Conservation (phyloP, 2,113 vertebrate species). For the Eleginops maclovinus region DNA sequence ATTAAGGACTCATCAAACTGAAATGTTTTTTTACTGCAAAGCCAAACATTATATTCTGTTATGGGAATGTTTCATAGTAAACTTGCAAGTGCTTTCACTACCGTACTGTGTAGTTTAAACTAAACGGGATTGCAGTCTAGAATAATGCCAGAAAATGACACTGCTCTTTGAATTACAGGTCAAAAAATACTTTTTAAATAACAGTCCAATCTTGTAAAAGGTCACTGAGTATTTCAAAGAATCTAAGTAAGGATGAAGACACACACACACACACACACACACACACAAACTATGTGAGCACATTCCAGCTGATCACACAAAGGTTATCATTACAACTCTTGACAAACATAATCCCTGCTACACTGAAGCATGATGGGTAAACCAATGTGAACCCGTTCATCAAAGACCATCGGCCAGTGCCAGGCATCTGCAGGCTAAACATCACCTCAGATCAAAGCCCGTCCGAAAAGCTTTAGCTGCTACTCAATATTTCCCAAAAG, state of each 20-base stretch:
- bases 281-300: constrained; percentile 23
- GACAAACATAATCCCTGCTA: constrained; percentile 76
- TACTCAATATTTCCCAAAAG: constrained; percentile 33
- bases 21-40: constrained; percentile 27
- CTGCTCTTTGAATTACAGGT: not conserved
- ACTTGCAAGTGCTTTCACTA: not conserved
- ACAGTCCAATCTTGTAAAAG: constrained; percentile 21
- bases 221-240: constrained; percentile 32
- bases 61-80: not conserved
- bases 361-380: constrained; percentile 75
- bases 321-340: constrained; percentile 69
- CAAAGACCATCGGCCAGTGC: constrained; percentile 65
- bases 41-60: not conserved
- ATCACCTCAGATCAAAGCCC: constrained; percentile 39
- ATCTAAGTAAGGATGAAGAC: constrained; percentile 4
- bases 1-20: constrained; percentile 6
- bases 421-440: constrained; percentile 48
- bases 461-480: constrained; percentile 19
- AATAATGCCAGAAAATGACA: not conserved
- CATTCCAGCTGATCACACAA: constrained; percentile 60
- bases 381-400: constrained; percentile 64
- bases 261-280: not conserved
- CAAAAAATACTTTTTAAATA: constrained; percentile 10
- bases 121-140: not conserved
- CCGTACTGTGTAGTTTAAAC: not conserved